Evolutionary conservation across 2,888 invertebrate species (phyloP).

Genomic region (Drosophila niveifrons): DNA sequence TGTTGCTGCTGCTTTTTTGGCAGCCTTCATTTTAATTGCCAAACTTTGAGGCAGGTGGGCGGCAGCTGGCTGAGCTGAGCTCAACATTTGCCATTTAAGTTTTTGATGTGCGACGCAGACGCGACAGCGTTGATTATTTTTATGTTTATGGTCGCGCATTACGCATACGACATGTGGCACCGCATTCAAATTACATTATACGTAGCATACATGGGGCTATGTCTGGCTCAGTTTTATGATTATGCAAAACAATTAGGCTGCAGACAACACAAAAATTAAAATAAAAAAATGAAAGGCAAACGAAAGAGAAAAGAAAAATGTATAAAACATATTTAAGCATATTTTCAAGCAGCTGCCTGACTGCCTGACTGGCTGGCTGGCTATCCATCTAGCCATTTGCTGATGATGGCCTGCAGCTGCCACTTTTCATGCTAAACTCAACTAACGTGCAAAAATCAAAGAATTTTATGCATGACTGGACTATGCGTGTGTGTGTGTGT

Average conservation of each 20-base stretch:
- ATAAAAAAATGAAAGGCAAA: not conserved
- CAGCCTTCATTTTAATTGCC: slow-evolving; percentile 65
- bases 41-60: slow-evolving; percentile 53
- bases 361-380: not conserved
- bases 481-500: slow-evolving; percentile 6
- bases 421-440: slow-evolving; percentile 46
- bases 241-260: slow-evolving; percentile 70
- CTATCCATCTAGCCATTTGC: slow-evolving; percentile 9
- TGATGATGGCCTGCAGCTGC: slow-evolving; percentile 54
- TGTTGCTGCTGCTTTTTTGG: slow-evolving; percentile 6
- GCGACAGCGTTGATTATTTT: slow-evolving; percentile 37
- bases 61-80: slow-evolving; percentile 45
- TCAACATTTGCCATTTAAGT: slow-evolving; percentile 51
- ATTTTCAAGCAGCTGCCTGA: slow-evolving; percentile 37
- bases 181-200: slow-evolving; percentile 47
- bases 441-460: slow-evolving; percentile 61
- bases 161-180: slow-evolving; percentile 70
- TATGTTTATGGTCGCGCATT: slow-evolving; percentile 55
- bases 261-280: not conserved
- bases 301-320: slow-evolving; percentile 32
- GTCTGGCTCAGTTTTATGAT: slow-evolving; percentile 13
- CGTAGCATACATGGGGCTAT: slow-evolving; percentile 15
- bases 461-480: slow-evolving; percentile 54
- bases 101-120: slow-evolving; percentile 69
- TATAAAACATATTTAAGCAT: slow-evolving; percentile 39